Evolutionary conservation across 2,113 vertebrate genomes (phyloP).

Genomic region (Aviceda subcristata): DNA sequence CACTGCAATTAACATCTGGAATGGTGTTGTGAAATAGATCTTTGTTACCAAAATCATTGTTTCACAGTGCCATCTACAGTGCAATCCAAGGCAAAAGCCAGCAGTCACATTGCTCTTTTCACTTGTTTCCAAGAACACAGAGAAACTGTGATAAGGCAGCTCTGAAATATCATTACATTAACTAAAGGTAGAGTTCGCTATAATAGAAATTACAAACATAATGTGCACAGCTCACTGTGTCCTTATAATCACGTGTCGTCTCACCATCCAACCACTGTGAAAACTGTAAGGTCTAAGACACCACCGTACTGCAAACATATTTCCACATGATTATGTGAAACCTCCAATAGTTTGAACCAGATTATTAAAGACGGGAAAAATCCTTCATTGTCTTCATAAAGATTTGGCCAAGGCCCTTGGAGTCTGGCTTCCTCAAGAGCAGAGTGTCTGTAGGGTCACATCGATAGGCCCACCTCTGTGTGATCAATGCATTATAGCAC

Average conservation of each 20-base stretch:
- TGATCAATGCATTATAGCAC: neutral
- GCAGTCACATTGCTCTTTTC: neutral
- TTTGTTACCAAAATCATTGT: neutral
- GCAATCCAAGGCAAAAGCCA: neutral
- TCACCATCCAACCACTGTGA: neutral
- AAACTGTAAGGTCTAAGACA: neutral
- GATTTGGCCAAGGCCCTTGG: neutral
- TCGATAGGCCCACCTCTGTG: rapidly evolving
- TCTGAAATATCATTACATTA: neutral
- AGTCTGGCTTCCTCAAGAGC: neutral
- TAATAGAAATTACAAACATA: neutral
- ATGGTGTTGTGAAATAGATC: slow-evolving; percentile 8
- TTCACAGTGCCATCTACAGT: slow-evolving; percentile 26
- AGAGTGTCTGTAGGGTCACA: neutral
- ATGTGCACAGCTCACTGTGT: neutral
- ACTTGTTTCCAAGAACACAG: neutral
- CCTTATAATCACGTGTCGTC: rapidly evolving
- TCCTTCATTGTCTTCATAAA: neutral
- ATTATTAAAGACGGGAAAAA: neutral
- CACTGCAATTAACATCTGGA: slow-evolving; percentile 53
- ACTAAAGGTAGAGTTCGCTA: neutral
- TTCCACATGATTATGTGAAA: neutral
- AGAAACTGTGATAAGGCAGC: neutral
- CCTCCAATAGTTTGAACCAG: neutral
- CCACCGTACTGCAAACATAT: neutral